Base-by-base conservation (phyloP, 2,113 vertebrate genomes). In the Pyrgilauda ruficollis region DNA sequence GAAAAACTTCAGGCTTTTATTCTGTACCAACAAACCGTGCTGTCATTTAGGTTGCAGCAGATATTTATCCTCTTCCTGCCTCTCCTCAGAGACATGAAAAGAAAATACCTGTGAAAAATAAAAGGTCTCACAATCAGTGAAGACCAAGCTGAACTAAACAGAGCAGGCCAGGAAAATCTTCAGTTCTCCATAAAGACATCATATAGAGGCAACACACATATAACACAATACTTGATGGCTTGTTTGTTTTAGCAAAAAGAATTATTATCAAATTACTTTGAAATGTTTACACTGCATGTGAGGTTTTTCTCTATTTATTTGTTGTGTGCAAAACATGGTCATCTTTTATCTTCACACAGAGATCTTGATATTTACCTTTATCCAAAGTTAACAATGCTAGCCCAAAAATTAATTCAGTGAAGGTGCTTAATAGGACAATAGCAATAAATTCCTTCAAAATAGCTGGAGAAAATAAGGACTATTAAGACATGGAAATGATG, bases 381-480 rank as follows among this genome's bases (percentile, higher is more conserved):
- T 78, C 72, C 75, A 61, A 35, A 53, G 41, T 37, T 94, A 95
- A 89, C 20, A 15, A 90, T 4, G 10, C 44, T 64, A 81, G 73
- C 41, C 22, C 62, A 55, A 74, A 95, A 97, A 96, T 75, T 55
- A 94, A 89, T 72, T 74, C 53, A 77, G 9, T 52, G 55, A 87
- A 85, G 35, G 28, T 86, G 46, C n/a, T 75, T 87, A 92, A 83
- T 63, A 62, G 81, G 84, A 96, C 53, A 93, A 92, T 79, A 95
- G 75, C 72, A 97, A 97, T 94, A 87, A 84, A 94, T 95, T 92
- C 33, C 31, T 90, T 83, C 39, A 89, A 88, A 96, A 89, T 82
- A 95, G 13, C 72, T 77, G 39, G 22, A 96, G 66, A 97, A 97
- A 96, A 96, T 94, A 94, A 97, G 79, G 87, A 83, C 81, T 95